Evolutionary conservation across 2,888 invertebrate genomes (phyloP), one percentile per base, ranked within the genome.

Genomic region (Therioaphis trifolii): DNA sequence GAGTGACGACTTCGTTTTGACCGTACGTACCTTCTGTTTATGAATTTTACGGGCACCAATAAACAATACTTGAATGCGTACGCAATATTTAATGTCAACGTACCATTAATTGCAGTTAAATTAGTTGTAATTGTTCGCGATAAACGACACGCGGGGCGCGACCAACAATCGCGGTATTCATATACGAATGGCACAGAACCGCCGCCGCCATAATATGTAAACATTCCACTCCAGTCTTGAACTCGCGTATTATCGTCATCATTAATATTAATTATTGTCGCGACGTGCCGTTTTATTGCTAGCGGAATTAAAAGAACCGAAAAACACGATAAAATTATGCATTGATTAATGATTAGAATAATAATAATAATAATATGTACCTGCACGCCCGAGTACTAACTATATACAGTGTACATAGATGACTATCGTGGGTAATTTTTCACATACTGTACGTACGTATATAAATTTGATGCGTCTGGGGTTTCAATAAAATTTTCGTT

Each of bases 401-500:
- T n/a, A n/a, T n/a, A n/a, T n/a, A n/a, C n/a, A n/a, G n/a, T n/a
- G n/a, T n/a, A n/a, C 43, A n/a, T n/a, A 52, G 52, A 52, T 52
- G 52, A 7, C n/a, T n/a, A 52, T 52, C 52, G n/a, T n/a, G 3
- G 5, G n/a, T 55, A 21, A 46, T 61, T 18, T 61, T 27, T 61
- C 24, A 14, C 14, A 5, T 15, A 61, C 15, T n/a, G n/a, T n/a
- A 18, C 21, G 4, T 27, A 7, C 3, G 49, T 49, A 15, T 49
- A 15, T 49, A 15, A 3, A 3, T 49, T 2, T 49, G n/a, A n/a
- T 52, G n/a, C n/a, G 52, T 52, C 52, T 52, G 7, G 52, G 3
- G 14, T 63, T 63, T 29, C 11, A 74, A 71, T 71, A 71, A 71
- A 74, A 74, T 21, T 3, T 21, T 5, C 5, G 14, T 61, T 24